Evolutionary conservation across 2,113 vertebrate species (phyloP), one percentile per base, ranked within the genome.

Genomic region (Tetrax tetrax): DNA sequence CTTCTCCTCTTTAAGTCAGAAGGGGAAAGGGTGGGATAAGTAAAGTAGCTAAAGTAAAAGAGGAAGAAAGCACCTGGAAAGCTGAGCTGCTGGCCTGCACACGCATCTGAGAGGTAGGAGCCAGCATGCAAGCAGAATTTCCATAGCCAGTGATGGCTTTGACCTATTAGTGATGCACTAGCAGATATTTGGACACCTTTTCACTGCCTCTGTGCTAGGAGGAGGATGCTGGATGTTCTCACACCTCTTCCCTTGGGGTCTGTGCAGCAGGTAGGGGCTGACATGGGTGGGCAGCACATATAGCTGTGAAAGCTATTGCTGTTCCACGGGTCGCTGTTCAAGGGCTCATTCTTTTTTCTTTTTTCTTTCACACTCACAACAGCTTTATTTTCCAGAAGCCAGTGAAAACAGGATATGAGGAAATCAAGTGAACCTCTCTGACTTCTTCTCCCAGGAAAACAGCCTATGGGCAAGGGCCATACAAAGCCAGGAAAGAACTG

Each of bases 391-490:
- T 93, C 41, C 48, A 97, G 89, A 89, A 92, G 65, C 86, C 57
- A 71, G 53, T 89, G 78, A 84, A 96, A 92, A 87, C 80, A 92
- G 70, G 57, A 43, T 91, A 22, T 76, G 69, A 64, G 72, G 77
- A 89, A 82, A 91, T 87, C 45, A 59, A 83, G 50, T 2, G 2
- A 95, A 85, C 54, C 5, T 91, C 54, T 94, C 70, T 91, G 50
- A 93, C 43, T 80, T 21, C 65, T 87, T 87, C 89, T 95, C 77
- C 81, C 77, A 91, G 74, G 93, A 89, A 93, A 95, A 94, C 37
- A 95, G 87, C 83, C 75, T 69, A 47, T 80, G 87, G 94, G 65
- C 80, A 96, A 78, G 57, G 37, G 87, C 56, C 14, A 37, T 91
- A 22, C 37, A 89, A 89, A 91, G 53, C 61, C 50, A 50, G 37